phyloP scores from a whole-genome alignment of 2,113 vertebrate genomes.

The Microtus ochrogaster region DNA sequence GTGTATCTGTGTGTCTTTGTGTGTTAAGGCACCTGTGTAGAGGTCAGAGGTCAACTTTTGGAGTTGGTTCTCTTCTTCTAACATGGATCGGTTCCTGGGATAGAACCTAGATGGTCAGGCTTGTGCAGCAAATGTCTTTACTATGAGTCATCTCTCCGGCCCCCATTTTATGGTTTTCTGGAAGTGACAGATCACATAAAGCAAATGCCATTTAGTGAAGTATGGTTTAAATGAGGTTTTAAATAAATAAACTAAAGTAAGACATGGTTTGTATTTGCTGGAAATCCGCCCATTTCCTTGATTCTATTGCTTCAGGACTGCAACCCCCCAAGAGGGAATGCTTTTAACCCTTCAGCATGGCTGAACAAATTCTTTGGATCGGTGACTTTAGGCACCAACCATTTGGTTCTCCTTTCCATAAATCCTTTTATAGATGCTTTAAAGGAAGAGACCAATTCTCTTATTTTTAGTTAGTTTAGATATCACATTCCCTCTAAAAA shows the following conservation, averaged over 20 bases:
- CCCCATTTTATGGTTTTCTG: constrained; percentile 45
- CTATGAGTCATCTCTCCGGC: neutral
- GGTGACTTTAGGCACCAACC: neutral
- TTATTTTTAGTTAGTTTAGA: neutral
- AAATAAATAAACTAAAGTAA: neutral
- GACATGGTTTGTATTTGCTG: neutral
- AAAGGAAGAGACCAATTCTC: neutral
- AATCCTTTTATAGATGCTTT: neutral
- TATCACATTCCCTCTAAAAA: neutral
- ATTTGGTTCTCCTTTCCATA: neutral
- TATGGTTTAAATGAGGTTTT: constrained; percentile 2
- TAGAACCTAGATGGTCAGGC: neutral
- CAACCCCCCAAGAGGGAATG: neutral
- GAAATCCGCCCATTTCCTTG: neutral
- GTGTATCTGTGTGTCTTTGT: neutral
- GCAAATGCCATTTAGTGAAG: neutral
- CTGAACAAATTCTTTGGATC: neutral
- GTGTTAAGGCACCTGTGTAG: neutral
- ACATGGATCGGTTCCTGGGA: neutral
- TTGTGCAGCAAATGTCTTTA: neutral
- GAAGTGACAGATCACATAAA: neutral
- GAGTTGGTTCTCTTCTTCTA: neutral
- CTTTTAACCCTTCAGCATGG: neutral
- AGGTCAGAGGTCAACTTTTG: neutral
- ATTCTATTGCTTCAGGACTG: neutral